These are phyloP conservation scores for Onychorhynchus coronatus DNA, from an alignment of 2,113 vertebrate species.

Conservation along the genomic window DNA sequence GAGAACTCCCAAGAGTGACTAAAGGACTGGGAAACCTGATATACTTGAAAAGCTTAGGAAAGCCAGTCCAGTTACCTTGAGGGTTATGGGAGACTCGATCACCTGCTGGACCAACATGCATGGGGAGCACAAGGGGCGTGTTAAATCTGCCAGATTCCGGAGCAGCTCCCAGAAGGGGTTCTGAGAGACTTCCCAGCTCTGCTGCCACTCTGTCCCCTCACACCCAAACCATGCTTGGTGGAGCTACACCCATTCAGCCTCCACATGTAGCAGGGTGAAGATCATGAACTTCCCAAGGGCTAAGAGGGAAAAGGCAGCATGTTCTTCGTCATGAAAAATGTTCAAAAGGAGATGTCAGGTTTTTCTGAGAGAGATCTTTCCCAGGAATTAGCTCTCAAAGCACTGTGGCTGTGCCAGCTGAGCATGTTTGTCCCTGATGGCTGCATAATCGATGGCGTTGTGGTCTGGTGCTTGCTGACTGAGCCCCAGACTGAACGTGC, in stretches of 20 bases:
- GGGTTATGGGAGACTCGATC: rapidly evolving
- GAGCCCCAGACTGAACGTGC: not conserved
- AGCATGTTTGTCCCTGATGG: not conserved
- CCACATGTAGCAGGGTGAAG: rapidly evolving
- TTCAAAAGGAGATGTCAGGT: not conserved
- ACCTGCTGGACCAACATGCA: rapidly evolving
- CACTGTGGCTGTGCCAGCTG: not conserved
- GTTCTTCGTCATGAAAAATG: not conserved
- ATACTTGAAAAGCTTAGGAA: not conserved
- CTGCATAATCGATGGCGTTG: not conserved
- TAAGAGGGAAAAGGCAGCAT: not conserved
- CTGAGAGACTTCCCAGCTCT: not conserved
- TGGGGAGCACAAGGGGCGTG: not conserved
- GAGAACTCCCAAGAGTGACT: not conserved
- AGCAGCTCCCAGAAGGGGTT: not conserved
- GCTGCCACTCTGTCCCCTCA: not conserved
- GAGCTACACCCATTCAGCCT: not conserved
- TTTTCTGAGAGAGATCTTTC: not conserved
- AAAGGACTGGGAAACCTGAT: not conserved
- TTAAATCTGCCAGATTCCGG: not conserved
- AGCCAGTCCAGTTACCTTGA: not conserved
- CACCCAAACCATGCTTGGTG: not conserved
- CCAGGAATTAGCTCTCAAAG: not conserved
- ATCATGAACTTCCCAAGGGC: not conserved
- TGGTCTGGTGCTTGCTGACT: not conserved